Evolutionary conservation across 1,140 invertebrate genomes (phyloP), one percentile per base, ranked within the genome.

Genomic region (Bathynomus jamesi): DNA sequence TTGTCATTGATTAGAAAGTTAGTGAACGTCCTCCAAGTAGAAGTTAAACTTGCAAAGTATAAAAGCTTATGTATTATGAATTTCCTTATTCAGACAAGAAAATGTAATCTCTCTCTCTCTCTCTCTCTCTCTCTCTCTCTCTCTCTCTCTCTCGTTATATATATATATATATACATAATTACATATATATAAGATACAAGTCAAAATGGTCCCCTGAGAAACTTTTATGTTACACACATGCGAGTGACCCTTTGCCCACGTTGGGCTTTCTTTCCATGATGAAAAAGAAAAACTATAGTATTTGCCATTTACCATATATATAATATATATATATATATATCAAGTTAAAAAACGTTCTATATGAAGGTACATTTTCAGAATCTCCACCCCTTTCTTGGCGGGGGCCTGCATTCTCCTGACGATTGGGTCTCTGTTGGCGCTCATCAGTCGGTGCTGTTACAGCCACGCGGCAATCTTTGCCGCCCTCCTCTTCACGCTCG

Each of bases 381-480:
- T 74, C 11, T 70, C 68, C 17, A 74, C 72, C 28, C 63, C 69
- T 29, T 74, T 74, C 46, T 28, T 70, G 69, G 65, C 67, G 46
- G 64, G n/a, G 0, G 68, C 72, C 13, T 74, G 72, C 17, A 40
- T 65, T 29, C 32, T 74, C 53, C 64, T 74, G 53, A 31, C 32
- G 8, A 32, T 67, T 4, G 72, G 64, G 3, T 70, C 46, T 32
- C 60, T 74, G 10, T 65, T 74, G 0, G 68, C 72, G 21, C 46
- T 74, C 13, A 60, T 70, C 25, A 64, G 64, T 5, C 68, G 72
- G n/a, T 74, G 72, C 24, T 74, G 72, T 60, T 74, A 70, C 28
- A 27, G 46, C 25, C 72, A 74, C 60, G 72, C 68, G 3, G 68
- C 72, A 4, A 27, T 74, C 17, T 17, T 74, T 5, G 72, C 72